Evolutionary conservation across 2,113 vertebrate species (phyloP), one percentile per base, ranked within the genome.

Genomic region (Muntiacus muntjak): DNA sequence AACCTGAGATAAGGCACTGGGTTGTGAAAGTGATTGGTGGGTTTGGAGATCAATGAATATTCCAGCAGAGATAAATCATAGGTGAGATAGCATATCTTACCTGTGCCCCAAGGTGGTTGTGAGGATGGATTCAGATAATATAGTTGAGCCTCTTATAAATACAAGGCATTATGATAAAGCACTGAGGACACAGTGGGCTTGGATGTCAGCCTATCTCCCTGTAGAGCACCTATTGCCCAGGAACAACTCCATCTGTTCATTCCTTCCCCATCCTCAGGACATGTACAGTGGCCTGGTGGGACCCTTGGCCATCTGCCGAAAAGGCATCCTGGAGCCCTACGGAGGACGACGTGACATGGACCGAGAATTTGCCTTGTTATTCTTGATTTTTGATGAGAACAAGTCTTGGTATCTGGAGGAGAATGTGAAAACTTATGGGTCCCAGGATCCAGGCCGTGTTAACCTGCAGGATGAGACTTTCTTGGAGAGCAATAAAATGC

Each of bases 401-500:
- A 97, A 98, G 43, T 99, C 99, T 85, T 99, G 99, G 99, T 99
- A 99, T 97, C 97, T 99, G 93, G 97, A 99, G 55, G 98, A 99
- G 64, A 99, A 99, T 16, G 94, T 99, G 92, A 47, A 98, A 86
- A 94, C 0, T 15, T 98, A 98, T 84, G 95, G 97, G 11, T 78
- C 94, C 23, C 95, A 96, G 50, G 86, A 96, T 17, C 28, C 25
- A 62, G 74, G 36, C 67, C 86, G 13, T 33, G 62, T 98, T 78
- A 78, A 97, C 83, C 95, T 97, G 83, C 78, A 98, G 86, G 98
- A 98, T 95, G 98, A 98, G 33, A 98, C 23, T 64, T 99, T 99
- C 97, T 54, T 99, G 98, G 99, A 99, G 95, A 99, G 99, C 98
- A 99, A 99, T 98, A 99, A 99, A 97, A 99, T 99, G 99, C 99